Conservation (phyloP, 2,888 invertebrate species). For the Oscheius sp. region DNA sequence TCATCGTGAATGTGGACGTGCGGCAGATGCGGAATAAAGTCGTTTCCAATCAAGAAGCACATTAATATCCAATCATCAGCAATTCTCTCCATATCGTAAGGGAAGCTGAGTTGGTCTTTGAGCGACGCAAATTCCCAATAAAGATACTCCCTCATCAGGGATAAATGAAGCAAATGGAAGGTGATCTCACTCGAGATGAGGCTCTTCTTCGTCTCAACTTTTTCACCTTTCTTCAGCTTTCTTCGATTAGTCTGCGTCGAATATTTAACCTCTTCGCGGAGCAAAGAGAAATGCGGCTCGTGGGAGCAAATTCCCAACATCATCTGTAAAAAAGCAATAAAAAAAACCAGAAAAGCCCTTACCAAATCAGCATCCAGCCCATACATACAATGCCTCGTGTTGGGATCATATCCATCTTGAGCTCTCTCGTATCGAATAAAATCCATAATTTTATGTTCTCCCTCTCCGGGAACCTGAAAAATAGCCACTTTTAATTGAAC, state of each 20-base stretch:
- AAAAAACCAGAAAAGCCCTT: conserved; percentile 17
- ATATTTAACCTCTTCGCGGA: conserved; percentile 85
- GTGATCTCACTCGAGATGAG: conserved; percentile 78
- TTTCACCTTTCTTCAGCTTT: conserved; percentile 24
- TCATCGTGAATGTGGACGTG: conserved; percentile 91
- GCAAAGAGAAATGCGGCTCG: conserved; percentile 90
- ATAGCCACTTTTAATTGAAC: neutral
- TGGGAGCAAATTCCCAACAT: conserved; percentile 95
- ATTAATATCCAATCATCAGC: conserved; percentile 91
- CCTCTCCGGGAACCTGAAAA: conserved; percentile 85
- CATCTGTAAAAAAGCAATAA: conserved; percentile 74
- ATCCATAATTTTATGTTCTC: conserved; percentile 98
- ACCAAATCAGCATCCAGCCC: conserved; percentile 93
- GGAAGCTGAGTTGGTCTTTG: conserved; percentile 76
- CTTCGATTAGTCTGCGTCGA: conserved; percentile 22
- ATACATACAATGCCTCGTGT: conserved; percentile 93
- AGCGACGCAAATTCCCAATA: conserved; percentile 82
- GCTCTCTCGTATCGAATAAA: conserved; percentile 86
- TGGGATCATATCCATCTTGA: conserved; percentile 84
- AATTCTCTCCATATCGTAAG: conserved; percentile 85
- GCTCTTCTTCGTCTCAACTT: neutral
- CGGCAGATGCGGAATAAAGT: conserved; percentile 95
- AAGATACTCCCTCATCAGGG: conserved; percentile 88
- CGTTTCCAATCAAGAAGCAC: conserved; percentile 79
- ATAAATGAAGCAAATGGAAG: conserved; percentile 90